Evolutionary conservation across 2,113 vertebrate species (phyloP).

Genomic region (Murina feae): DNA sequence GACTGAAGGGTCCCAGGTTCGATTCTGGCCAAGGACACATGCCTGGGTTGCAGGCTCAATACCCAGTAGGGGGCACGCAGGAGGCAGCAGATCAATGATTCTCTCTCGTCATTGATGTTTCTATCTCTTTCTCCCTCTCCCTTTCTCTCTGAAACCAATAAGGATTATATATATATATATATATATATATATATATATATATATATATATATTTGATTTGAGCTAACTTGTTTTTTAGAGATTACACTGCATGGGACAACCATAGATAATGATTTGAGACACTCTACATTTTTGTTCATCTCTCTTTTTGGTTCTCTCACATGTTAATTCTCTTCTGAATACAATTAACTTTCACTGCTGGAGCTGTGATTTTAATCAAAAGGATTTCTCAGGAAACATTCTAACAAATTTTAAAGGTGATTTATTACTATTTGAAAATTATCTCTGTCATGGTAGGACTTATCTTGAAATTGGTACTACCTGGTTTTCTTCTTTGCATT

Average conservation of each 20-base stretch:
- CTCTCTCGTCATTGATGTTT: too few relatives aligned
- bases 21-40: too few relatives aligned
- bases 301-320: not conserved
- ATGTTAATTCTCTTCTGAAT: not conserved
- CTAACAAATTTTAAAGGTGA: not conserved
- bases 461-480: not conserved
- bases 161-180: too few relatives aligned
- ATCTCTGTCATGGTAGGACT: not conserved
- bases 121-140: too few relatives aligned
- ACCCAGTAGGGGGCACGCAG: too few relatives aligned
- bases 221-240: not conserved
- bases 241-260: not conserved
- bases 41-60: too few relatives aligned
- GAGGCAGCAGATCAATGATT: too few relatives aligned
- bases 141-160: too few relatives aligned
- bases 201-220: too few relatives aligned
- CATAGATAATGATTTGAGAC: not conserved
- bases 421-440: not conserved
- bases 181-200: too few relatives aligned
- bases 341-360: not conserved
- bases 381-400: not conserved
- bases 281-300: not conserved
- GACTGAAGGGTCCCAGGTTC: too few relatives aligned
- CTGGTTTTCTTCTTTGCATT: not conserved
- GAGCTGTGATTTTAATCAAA: not conserved